phyloP scores from a whole-genome alignment of 2,113 vertebrate species.

The Peromyscus californicus region DNA sequence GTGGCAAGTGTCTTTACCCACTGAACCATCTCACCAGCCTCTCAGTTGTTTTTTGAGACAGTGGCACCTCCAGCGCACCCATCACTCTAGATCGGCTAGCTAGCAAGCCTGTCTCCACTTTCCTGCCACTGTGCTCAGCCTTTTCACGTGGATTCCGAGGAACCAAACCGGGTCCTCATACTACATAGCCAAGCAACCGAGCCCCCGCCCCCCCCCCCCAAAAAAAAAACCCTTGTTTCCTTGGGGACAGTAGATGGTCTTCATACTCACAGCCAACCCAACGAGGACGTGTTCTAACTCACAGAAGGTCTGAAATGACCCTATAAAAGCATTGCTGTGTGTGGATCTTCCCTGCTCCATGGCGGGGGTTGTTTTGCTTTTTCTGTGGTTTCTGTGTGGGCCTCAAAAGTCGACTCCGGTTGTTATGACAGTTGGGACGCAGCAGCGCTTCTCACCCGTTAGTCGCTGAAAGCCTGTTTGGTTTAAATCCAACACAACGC shows the following conservation, averaged over 20 bases:
- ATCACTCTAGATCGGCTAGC: background rate
- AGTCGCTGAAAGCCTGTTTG: conserved; percentile 14
- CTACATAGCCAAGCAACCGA: background rate
- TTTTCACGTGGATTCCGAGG: background rate
- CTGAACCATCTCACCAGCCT: background rate
- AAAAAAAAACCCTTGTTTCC: background rate
- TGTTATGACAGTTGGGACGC: conserved; percentile 54
- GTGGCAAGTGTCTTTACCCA: background rate
- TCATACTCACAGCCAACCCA: background rate
- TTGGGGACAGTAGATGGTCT: background rate
- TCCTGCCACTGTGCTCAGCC: background rate
- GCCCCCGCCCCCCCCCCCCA: too few relatives aligned
- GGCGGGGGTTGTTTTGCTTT: conserved; percentile 55
- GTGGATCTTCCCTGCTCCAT: background rate
- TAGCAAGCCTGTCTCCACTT: background rate
- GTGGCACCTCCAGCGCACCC: background rate
- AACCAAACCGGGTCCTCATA: background rate
- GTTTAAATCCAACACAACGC: background rate
- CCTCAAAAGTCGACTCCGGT: background rate
- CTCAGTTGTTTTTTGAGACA: background rate
- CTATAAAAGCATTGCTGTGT: background rate
- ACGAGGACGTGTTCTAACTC: background rate
- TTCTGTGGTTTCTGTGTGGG: conserved; percentile 68
- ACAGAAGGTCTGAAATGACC: background rate
- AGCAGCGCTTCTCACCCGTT: conserved; percentile 40